Base-by-base conservation (phyloP, 2,113 vertebrate genomes). In the Marmota flaviventris region DNA sequence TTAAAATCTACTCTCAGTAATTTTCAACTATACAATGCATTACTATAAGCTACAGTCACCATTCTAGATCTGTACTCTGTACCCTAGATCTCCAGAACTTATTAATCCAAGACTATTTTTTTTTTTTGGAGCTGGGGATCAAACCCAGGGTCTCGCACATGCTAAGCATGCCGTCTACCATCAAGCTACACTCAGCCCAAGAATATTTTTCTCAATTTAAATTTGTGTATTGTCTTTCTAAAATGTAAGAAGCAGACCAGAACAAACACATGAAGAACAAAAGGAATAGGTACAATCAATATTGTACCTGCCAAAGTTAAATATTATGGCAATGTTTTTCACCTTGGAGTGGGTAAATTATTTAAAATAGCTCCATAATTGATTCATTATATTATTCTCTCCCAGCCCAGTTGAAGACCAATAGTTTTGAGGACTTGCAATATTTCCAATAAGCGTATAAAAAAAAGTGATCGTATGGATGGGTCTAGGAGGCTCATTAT, bases 241-340 rank as follows among this genome's bases (percentile, higher is more conserved):
- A 84, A 92, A 92, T 20, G 42, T 91, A 83, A 89, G 37, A 83
- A 53, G 25, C 45, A 82, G 48, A 14, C 37, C 48, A 85, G 25
- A 76, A 95, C 63, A 95, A 96, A 83, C 48, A 5, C 85, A 37
- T 78, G 45, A 95, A 48, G 48, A 92, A 97, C 89, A 70, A 20
- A 92, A 25, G 37, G 29, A 85, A 61, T 37, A 78, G 69, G 27
- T 27, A 78, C 6, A 89, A 73, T 58, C 67, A 82, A 95, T 10
- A 78, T 1, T 73, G 67, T 89, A 91, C 29, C 20, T 85, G 69
- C 61, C 84, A 16, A 81, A 83, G 20, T 85, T 84, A 95, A 81
- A 89, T 69, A 86, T 39, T n/a, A 72, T 11, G 79, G 53, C 58
- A 65, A 78, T 24, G 24, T 83, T 73, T 53, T 58, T 67, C 51